Percentiles rank a stretch among this genome's conserved stretches.
phyloP scores from a whole-genome alignment of 2,113 vertebrate species.

The Oryzias celebensis region DNA sequence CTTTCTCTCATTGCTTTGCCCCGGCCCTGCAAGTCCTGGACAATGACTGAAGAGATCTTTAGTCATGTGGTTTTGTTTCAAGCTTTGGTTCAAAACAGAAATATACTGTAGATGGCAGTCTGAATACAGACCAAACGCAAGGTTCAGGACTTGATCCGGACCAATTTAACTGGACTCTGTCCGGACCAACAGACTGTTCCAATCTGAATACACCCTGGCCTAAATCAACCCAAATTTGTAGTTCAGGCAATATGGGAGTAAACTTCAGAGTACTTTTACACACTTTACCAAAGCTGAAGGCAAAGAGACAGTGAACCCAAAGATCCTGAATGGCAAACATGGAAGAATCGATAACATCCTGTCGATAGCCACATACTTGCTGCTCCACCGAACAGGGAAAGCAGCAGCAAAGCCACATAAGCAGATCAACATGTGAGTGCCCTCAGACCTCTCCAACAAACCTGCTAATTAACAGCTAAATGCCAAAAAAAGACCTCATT shows the following conservation, averaged over 20 bases:
- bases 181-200: too few species aligned
- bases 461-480: constrained; percentile 35
- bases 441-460: constrained; percentile 24
- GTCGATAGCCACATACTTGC: constrained; percentile 40
- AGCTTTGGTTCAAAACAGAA: too few species aligned
- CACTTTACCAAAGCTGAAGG: constrained; percentile 6
- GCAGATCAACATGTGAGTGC: constrained; percentile 41
- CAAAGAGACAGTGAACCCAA: constrained; percentile 6
- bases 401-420: constrained; percentile 40
- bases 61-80: too few species aligned
- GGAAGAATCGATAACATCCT: constrained; percentile 48
- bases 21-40: too few species aligned
- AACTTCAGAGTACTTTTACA: constrained; percentile 1
- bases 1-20: too few species aligned
- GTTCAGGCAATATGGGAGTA: neutral
- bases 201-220: too few species aligned
- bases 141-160: too few species aligned
- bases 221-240: neutral
- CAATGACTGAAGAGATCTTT: too few species aligned
- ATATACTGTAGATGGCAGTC: too few species aligned
- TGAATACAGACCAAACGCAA: too few species aligned
- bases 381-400: constrained; percentile 38
- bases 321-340: constrained; percentile 19
- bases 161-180: too few species aligned
- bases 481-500: constrained; percentile 2